Base-by-base conservation (phyloP, 1,140 invertebrate species). In the Lepidostoma basale region DNA sequence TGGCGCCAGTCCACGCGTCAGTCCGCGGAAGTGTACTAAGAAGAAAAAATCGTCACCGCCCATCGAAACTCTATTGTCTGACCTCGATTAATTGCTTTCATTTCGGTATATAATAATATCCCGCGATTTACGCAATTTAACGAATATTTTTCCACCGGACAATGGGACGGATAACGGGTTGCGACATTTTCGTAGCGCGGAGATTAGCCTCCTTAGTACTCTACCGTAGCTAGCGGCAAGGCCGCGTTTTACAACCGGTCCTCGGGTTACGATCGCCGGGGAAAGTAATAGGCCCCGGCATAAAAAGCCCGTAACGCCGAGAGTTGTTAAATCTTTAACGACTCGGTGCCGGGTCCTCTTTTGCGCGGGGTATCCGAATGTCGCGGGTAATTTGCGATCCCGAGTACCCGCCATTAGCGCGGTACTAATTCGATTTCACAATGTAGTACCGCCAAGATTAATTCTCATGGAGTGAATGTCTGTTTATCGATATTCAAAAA, bases 201-300 rank as follows among this genome's bases (percentile, higher is more conserved):
- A 42, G 33, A 59, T 59, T 40, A 40, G 33, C 33, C 56, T 23
- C 33, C 42, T 39, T 40, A 59, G 56, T 40, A 40, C 23, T 40
- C 56, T 20, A 42, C 56, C 39, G 56, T 60, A 40, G 56, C 56
- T 60, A 42, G 56, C 36, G 56, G 56, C 56, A 60, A 60, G 56
- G 56, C 56, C 56, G 56, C 10, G 33, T 23, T 23, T 26, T 16
- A 60, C 33, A 60, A 60, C 56, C 56, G 39, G 56, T 59, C 56
- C 14, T n/a, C 18, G 20, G 18, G 49, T 4, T 18, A 30, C 49
- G 25, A 30, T 23, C 10, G 39, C 36, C 23, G 16, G 56, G 56
- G 36, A 42, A 60, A 60, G 56, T 54, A 54, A 2, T 12, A 16
- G 25, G 22, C 23, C 10, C 23, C n/a, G 36, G 42, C 25, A 14